These are phyloP conservation scores for Cephus pygmeus DNA, from an alignment of 2,888 invertebrate genomes.

Conservation along the genomic window DNA sequence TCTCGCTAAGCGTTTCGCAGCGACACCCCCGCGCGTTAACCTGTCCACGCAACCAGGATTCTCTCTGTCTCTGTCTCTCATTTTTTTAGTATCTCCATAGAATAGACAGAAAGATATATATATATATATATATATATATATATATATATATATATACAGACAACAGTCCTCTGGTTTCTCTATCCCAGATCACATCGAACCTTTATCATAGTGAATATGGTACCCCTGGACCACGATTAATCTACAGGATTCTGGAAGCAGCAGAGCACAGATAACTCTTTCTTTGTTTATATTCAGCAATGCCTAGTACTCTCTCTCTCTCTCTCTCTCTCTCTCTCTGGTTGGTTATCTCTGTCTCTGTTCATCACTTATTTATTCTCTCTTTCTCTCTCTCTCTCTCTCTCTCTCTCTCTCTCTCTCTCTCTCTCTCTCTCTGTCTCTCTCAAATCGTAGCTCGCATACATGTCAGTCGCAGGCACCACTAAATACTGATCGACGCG, in stretches of 20 bases:
- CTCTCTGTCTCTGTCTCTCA: not conserved
- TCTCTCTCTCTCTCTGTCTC: not conserved
- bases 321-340: not conserved
- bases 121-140: too few species aligned
- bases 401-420: not conserved
- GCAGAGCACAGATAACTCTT: not conserved
- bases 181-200: not conserved
- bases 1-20: conserved; percentile 65
- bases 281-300: too few species aligned
- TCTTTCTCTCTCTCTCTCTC: not conserved
- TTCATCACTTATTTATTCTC: not conserved
- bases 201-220: not conserved
- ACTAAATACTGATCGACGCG: conserved; percentile 61
- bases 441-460: conserved; percentile 32
- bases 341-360: not conserved
- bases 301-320: too few species aligned
- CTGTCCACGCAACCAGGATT: conserved; percentile 4
- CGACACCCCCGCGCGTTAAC: conserved; percentile 40
- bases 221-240: not conserved
- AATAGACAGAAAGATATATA: not conserved
- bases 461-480: conserved; percentile 61
- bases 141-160: too few species aligned
- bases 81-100: not conserved
- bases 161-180: not conserved
- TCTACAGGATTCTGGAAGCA: not conserved